Conservation (phyloP, 2,888 invertebrate species). For the Rhogogaster chlorosoma region DNA sequence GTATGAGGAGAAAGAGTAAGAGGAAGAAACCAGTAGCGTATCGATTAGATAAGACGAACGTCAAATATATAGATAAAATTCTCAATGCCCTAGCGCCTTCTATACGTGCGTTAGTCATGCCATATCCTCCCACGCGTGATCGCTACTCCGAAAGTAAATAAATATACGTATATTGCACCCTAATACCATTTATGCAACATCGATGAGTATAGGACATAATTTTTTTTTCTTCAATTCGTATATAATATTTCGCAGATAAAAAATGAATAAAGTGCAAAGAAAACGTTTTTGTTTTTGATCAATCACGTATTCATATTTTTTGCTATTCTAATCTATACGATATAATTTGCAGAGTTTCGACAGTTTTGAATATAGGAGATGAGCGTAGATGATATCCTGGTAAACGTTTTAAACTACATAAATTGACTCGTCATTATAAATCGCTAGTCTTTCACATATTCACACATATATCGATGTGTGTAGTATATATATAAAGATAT, state of each 20-base stretch:
- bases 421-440: background rate
- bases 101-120: background rate
- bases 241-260: too few relatives aligned
- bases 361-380: background rate
- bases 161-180: background rate
- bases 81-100: conserved; percentile 55
- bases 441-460: background rate
- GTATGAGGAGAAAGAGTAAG: background rate
- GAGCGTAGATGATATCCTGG: background rate
- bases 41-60: conserved; percentile 64
- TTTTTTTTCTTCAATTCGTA: too few relatives aligned
- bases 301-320: too few relatives aligned
- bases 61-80: conserved; percentile 59
- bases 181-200: background rate
- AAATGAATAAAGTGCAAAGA: too few relatives aligned
- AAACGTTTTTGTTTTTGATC: too few relatives aligned
- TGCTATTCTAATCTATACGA: too few relatives aligned
- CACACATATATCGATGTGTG: background rate
- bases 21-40: conserved; percentile 54
- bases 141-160: background rate
- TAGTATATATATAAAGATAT: too few relatives aligned
- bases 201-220: too few relatives aligned
- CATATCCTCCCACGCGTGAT: background rate
- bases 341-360: background rate
- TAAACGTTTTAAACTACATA: background rate